These are phyloP conservation scores for Mayetiola destructor DNA, from an alignment of 2,888 invertebrate genomes.

Conservation along the genomic window DNA sequence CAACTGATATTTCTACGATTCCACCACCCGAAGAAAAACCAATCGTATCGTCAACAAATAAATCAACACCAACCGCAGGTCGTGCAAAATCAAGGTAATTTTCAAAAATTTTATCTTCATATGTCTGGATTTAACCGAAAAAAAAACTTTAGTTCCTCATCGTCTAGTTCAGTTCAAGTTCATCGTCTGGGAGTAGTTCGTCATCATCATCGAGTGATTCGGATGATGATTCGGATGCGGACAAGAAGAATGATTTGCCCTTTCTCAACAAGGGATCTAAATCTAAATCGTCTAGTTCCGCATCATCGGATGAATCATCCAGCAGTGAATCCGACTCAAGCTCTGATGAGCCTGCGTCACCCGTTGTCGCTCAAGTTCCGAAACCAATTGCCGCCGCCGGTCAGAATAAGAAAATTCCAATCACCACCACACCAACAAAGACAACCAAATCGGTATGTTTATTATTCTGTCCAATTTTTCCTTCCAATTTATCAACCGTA, in stretches of 20 bases:
- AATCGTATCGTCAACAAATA: too few species aligned
- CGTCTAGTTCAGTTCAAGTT: constrained; percentile 40
- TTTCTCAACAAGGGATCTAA: constrained; percentile 64
- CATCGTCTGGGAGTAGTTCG: constrained; percentile 43
- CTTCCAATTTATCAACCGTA: background rate
- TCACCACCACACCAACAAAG: constrained; percentile 20
- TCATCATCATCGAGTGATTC: constrained; percentile 37
- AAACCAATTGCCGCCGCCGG: background rate
- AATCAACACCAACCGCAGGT: constrained; percentile 20
- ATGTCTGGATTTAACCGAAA: too few species aligned
- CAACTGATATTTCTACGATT: constrained; percentile 15
- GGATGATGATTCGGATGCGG: constrained; percentile 34
- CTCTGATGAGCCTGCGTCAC: constrained; percentile 31
- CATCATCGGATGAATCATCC: constrained; percentile 43
- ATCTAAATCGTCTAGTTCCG: constrained; percentile 47
- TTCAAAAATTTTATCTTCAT: constrained; percentile 16
- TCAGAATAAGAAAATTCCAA: constrained; percentile 17
- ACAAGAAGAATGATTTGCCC: constrained; percentile 54
- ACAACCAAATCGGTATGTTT: constrained; percentile 15
- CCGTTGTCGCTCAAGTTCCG: background rate
- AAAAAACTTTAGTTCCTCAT: constrained; percentile 23
- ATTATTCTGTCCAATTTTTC: background rate
- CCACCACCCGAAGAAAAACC: constrained; percentile 22
- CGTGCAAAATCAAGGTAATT: constrained; percentile 23
- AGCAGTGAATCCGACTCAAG: constrained; percentile 23